A percentile compares a stretch with the other conserved stretches of the same genome.
phyloP scores from a whole-genome alignment of 2,797 vertebrate species.

The Enteromius radiatus region DNA sequence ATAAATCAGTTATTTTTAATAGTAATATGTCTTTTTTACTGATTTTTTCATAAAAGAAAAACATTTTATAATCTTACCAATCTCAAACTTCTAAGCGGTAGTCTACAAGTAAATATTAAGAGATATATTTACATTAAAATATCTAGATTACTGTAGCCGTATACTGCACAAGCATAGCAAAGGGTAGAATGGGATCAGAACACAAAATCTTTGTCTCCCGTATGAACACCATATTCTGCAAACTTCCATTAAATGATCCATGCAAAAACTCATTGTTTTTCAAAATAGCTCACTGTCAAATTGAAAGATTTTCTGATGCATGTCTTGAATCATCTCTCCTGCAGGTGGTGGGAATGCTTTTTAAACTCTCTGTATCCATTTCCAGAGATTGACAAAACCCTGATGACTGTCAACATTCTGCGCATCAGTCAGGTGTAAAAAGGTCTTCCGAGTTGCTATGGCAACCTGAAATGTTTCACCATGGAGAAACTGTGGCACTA shows the following conservation, averaged over 20 bases:
- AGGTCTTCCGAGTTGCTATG: slow-evolving; percentile 64
- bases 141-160: not conserved
- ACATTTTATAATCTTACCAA: not conserved
- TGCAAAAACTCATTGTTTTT: not conserved
- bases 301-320: not conserved
- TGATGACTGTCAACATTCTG: slow-evolving; percentile 34
- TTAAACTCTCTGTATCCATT: not conserved
- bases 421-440: slow-evolving; percentile 46
- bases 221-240: not conserved
- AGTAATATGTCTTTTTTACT: not conserved
- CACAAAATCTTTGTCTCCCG: not conserved
- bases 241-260: not conserved
- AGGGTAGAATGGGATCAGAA: not conserved
- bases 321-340: not conserved
- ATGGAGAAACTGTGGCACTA: slow-evolving; percentile 37
- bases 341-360: not conserved
- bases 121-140: not conserved
- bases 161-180: not conserved
- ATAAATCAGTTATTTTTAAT: not conserved
- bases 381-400: slow-evolving; percentile 29
- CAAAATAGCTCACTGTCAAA: not conserved
- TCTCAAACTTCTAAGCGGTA: not conserved
- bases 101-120: not conserved
- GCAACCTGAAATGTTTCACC: slow-evolving; percentile 60
- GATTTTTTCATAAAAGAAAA: not conserved